Percentiles rank a stretch among this genome's conserved stretches.
These are phyloP conservation scores for Oceanodroma leucorhoa DNA, from an alignment of 2,797 vertebrate genomes.

Conservation along the genomic window DNA sequence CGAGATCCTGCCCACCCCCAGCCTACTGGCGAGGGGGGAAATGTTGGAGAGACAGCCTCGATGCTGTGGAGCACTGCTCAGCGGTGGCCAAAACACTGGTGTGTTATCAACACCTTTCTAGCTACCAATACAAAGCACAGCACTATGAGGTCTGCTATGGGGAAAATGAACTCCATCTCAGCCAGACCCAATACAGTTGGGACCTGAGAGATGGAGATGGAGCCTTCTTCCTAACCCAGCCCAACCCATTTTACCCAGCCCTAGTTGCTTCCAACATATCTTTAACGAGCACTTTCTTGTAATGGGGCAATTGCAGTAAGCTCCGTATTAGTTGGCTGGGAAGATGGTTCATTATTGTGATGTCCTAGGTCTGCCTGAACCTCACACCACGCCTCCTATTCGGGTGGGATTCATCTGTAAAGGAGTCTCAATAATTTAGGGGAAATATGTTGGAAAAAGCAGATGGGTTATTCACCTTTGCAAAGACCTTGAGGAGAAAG, in stretches of 20 bases:
- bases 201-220: not conserved
- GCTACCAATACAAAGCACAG: no score
- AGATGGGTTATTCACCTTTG: not conserved
- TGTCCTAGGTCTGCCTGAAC: not conserved
- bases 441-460: not conserved
- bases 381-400: not conserved
- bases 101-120: no score
- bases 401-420: not conserved
- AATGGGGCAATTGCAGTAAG: not conserved
- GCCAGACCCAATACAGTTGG: no score
- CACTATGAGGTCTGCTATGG: no score
- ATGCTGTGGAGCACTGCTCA: no score
- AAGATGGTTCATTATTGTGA: not conserved
- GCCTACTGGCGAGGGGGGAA: no score
- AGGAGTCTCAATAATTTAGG: not conserved
- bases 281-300: not conserved
- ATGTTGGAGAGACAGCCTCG: no score
- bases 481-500: not conserved
- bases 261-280: not conserved
- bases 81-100: no score
- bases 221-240: not conserved
- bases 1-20: no score
- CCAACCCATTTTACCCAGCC: not conserved
- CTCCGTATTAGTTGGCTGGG: rapidly evolving
- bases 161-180: no score